Evolutionary conservation across 2,113 vertebrate genomes (phyloP), one percentile per base, ranked within the genome.

Genomic region (Mormyrus iriodes): DNA sequence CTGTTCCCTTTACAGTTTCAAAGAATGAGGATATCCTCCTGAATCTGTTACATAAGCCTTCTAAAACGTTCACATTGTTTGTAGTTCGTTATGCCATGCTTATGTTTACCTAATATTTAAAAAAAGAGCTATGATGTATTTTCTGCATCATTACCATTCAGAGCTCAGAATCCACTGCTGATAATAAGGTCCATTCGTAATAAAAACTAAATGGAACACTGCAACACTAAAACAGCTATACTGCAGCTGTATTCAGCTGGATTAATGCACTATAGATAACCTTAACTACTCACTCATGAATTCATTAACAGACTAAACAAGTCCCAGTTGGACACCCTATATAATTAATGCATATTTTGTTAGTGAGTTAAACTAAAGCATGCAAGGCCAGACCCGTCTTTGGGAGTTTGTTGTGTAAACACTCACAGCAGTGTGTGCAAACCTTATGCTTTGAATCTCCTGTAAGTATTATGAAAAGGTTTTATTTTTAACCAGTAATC

Each of bases 401-500:
- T 24, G 19, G 82, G 39, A 84, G 44, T 46, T 44, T 84, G 82
- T 84, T 84, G 39, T 84, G 82, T 84, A 84, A 84, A 48, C 44
- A 84, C 44, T 24, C 21, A 48, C 21, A 24, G 44, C 44, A 44
- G 39, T 10, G 44, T 48, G 39, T 82, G 82, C 42, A 84, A 24
- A 84, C 39, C 42, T 44, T 46, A 42, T 48, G 10, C 19, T 84
- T 84, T 84, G 82, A 84, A 48, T 42, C 21, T 17, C 35, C 82
- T 21, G 21, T 76, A 4, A 39, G 69, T 21, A 31, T 69, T 69
- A 69, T 69, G 61, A 69, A 69, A 69, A 69, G 61, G 61, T 31
- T 69, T 69, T 69, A 69, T 69, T 69, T 69, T 69, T 69, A 69
- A 69, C 61, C 61, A 69, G 61, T 69, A 69, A 69, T 69, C 27